phyloP scores from a whole-genome alignment of 2,797 vertebrate genomes.

The Dicrostonyx torquatus region DNA sequence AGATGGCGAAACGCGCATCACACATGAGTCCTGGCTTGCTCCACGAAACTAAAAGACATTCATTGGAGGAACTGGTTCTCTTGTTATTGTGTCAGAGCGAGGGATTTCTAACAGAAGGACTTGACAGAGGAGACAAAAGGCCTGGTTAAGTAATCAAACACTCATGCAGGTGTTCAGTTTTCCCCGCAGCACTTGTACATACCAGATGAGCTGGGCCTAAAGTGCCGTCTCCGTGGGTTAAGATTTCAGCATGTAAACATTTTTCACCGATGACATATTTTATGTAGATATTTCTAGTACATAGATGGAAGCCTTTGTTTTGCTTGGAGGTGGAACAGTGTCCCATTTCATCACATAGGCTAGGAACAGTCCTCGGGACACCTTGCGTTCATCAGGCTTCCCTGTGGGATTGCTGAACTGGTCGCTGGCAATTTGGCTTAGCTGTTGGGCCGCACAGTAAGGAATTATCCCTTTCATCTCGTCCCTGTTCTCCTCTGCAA shows the following conservation, averaged over 20 bases:
- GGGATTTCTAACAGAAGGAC: conserved; percentile 74
- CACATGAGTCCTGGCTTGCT: conserved; percentile 80
- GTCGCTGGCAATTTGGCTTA: not conserved
- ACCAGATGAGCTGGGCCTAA: conserved; percentile 57
- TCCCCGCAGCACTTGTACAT: conserved; percentile 82
- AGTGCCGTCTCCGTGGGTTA: conserved; percentile 11
- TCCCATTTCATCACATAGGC: not conserved
- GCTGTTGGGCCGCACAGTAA: not conserved
- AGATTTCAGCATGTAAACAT: conserved; percentile 41
- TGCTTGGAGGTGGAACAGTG: not conserved
- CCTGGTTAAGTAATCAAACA: conserved; percentile 79
- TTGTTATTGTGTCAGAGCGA: conserved; percentile 82
- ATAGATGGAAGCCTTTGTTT: conserved; percentile 11
- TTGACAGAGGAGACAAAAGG: conserved; percentile 85
- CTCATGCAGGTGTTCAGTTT: conserved; percentile 80
- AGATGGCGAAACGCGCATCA: conserved; percentile 63
- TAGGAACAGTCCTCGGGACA: not conserved
- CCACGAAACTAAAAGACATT: conserved; percentile 70
- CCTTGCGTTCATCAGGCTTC: not conserved
- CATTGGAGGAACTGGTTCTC: conserved; percentile 82
- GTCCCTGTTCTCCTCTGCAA: not conserved
- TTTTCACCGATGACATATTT: conserved; percentile 48
- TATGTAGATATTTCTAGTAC: conserved; percentile 36
- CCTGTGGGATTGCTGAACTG: not conserved
- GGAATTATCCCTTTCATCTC: not conserved